Base-by-base conservation (phyloP, 1,140 invertebrate genomes). In the Gerris buenoi region DNA sequence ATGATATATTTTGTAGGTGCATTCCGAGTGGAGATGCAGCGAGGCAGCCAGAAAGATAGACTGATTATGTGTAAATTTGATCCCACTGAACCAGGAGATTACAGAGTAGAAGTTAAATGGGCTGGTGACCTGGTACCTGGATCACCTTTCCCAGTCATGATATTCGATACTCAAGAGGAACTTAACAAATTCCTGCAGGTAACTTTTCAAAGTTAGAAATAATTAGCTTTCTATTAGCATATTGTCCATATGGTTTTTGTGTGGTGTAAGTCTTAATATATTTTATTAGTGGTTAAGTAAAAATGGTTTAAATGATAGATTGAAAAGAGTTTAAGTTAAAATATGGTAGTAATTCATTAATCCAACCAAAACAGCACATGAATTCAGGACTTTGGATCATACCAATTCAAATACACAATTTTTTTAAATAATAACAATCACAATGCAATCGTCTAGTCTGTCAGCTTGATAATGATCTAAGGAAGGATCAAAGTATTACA, bases 1-100 rank as follows among this genome's bases (percentile, higher is more conserved):
- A 22, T 29, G 46, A 25, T 46, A 5, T 66, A 13, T 67, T 68
- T 70, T 73, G 68, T 27, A 87, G 85, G 94, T 64, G 96, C 95
- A 13, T 99, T 99, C 79, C 86, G 95, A 71, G 97, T 99, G 1
- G 96, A 99, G 80, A 99, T 99, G 97, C 95, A 98, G 76, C 80
- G 97, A n/a, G 97, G 99, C 79, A 95, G 88, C 72, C 93, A 98
- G 80, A 97, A 97, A 76, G 97, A 99, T 76, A 81, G 97, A 62
- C 97, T 95, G 27, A 99, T 99, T 75, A 80, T 98, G 27, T 99
- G 97, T 83, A 94, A 95, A 81, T 91, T 88, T 75, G 95, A 98
- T 78, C 97, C 97, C 62, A 96, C 94, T 22, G 96, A 99, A 78
- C 94, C 95, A 14, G 97, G 97, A 5, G 95, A 98, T 78, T 99